Conservation (phyloP, 2,888 invertebrate genomes). For the Himalopsyche kuldschensis region DNA sequence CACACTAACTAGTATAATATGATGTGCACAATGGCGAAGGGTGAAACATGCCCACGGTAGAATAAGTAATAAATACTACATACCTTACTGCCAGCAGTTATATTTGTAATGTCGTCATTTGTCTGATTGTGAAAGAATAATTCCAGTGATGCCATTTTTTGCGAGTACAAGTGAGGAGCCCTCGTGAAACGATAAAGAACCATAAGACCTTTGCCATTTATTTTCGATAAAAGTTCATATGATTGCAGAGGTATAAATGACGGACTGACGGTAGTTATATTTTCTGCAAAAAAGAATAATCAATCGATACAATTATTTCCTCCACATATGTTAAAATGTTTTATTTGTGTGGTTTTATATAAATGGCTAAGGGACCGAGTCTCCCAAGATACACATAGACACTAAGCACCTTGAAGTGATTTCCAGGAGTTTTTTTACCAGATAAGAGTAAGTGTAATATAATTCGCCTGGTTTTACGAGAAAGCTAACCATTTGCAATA, state of each 20-base stretch:
- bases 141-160: slow-evolving; percentile 80
- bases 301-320: not conserved
- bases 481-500: no score
- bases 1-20: no score
- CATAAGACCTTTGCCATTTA: slow-evolving; percentile 69
- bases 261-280: slow-evolving; percentile 63
- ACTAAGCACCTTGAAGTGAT: no score
- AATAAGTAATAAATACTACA: slow-evolving; percentile 27
- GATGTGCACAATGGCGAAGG: not conserved
- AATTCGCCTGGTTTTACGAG: no score
- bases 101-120: slow-evolving; percentile 64
- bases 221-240: slow-evolving; percentile 70
- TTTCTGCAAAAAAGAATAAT: slow-evolving; percentile 41
- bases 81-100: slow-evolving; percentile 76
- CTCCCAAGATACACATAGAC: no score
- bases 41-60: not conserved
- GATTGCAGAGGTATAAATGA: slow-evolving; percentile 62
- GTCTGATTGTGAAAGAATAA: slow-evolving; percentile 76
- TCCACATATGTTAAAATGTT: no score
- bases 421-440: no score
- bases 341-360: no score
- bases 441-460: no score
- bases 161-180: slow-evolving; percentile 79
- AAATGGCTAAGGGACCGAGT: no score
- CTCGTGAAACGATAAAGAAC: slow-evolving; percentile 72